A percentile compares a stretch with the other conserved stretches of the same genome.
Evolutionary conservation across 2,888 invertebrate species (phyloP).

Genomic region (Crocallis elinguaria): DNA sequence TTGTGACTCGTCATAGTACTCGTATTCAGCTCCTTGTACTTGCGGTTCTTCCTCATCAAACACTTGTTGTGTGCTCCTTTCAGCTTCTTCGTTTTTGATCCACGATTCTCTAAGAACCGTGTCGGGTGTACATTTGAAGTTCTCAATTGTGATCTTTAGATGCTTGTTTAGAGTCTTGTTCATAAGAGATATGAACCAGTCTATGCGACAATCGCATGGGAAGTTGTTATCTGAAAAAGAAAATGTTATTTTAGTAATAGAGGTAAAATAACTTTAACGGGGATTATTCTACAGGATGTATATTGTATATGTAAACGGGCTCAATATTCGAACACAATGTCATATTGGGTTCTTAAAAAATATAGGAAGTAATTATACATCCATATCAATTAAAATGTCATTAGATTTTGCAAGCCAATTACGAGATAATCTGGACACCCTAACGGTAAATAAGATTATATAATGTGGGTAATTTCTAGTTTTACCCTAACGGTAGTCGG

Average conservation of each 20-base stretch:
- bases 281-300: too few relatives aligned
- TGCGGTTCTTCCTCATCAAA: constrained; percentile 51
- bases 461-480: too few relatives aligned
- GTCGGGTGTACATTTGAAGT: constrained; percentile 70
- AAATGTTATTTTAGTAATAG: constrained; percentile 2
- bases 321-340: too few relatives aligned
- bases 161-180: constrained; percentile 66
- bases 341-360: too few relatives aligned
- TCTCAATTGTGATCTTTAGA: constrained; percentile 63
- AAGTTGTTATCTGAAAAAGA: constrained; percentile 72
- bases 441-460: too few relatives aligned
- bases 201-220: constrained; percentile 70
- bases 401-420: too few relatives aligned
- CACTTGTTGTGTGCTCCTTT: constrained; percentile 48
- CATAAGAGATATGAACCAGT: constrained; percentile 68
- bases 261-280: too few relatives aligned
- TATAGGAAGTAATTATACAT: too few relatives aligned
- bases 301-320: too few relatives aligned
- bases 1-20: constrained; percentile 75
- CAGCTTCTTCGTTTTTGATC: constrained; percentile 56
- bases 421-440: too few relatives aligned
- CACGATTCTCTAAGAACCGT: constrained; percentile 59
- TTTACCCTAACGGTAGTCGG: too few relatives aligned
- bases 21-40: constrained; percentile 58
- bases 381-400: too few relatives aligned